Conservation (phyloP, 2,797 vertebrate species). For the Sternotherus odoratus region DNA sequence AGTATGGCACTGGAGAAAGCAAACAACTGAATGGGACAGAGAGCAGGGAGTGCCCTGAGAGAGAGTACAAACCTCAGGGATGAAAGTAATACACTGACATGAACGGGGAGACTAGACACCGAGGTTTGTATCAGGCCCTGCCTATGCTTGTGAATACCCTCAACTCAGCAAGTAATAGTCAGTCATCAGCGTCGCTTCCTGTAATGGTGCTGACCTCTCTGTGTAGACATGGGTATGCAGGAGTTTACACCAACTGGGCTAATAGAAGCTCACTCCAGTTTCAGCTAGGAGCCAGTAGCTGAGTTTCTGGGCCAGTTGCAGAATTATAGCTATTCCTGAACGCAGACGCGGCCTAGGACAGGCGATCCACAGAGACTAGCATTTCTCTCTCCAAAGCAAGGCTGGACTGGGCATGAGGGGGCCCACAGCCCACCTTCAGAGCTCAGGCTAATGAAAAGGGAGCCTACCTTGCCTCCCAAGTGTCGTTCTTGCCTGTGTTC, state of each 20-base stretch:
- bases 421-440: background rate
- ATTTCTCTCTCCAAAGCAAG: background rate
- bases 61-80: background rate
- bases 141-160: background rate
- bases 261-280: background rate
- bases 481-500: background rate
- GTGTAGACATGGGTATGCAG: background rate
- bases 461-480: background rate
- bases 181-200: background rate
- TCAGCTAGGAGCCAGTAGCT: background rate
- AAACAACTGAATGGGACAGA: background rate
- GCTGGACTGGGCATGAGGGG: fast-evolving
- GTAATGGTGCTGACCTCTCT: fast-evolving
- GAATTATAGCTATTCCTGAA: background rate
- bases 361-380: background rate
- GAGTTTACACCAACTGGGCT: background rate
- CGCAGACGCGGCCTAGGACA: background rate
- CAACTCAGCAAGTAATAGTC: background rate
- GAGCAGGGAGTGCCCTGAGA: background rate
- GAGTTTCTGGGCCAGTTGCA: background rate
- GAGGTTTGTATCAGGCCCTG: background rate
- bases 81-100: background rate
- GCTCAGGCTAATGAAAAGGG: background rate
- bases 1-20: background rate
- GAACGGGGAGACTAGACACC: background rate